A percentile compares a stretch with the other conserved stretches of the same genome.
These are phyloP conservation scores for Reticulitermes lucifugus DNA, from an alignment of 2,888 invertebrate genomes.

Conservation along the genomic window DNA sequence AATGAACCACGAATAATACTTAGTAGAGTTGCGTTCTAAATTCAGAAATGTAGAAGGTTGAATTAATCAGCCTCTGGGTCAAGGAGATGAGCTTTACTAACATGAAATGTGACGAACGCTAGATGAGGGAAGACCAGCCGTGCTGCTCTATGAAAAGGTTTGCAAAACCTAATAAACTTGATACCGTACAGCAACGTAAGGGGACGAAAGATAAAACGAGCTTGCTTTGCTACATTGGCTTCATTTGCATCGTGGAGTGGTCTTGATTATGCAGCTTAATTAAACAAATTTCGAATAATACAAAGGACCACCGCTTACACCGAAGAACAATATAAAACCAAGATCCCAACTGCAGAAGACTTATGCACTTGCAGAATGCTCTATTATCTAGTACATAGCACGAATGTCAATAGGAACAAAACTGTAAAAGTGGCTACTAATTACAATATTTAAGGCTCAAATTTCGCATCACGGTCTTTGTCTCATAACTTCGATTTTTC, in stretches of 20 bases:
- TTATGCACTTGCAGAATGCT: too few species aligned
- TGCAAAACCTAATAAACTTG: conserved; percentile 3
- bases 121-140: neutral
- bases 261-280: conserved; percentile 32
- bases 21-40: too few species aligned
- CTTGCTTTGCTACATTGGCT: neutral
- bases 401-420: neutral
- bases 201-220: neutral
- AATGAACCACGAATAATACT: too few species aligned
- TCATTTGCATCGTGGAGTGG: conserved; percentile 25
- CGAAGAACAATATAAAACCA: conserved; percentile 21
- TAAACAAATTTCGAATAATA: conserved; percentile 33
- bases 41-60: neutral
- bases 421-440: neutral
- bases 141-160: neutral
- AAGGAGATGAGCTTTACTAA: neutral
- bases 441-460: neutral
- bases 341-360: neutral
- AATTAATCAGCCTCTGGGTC: neutral
- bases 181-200: neutral
- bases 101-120: conserved; percentile 2
- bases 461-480: neutral
- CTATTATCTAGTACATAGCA: neutral
- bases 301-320: conserved; percentile 20
- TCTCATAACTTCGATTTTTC: too few species aligned